Conservation (phyloP, 2,888 invertebrate genomes). For the Theretra japonica region DNA sequence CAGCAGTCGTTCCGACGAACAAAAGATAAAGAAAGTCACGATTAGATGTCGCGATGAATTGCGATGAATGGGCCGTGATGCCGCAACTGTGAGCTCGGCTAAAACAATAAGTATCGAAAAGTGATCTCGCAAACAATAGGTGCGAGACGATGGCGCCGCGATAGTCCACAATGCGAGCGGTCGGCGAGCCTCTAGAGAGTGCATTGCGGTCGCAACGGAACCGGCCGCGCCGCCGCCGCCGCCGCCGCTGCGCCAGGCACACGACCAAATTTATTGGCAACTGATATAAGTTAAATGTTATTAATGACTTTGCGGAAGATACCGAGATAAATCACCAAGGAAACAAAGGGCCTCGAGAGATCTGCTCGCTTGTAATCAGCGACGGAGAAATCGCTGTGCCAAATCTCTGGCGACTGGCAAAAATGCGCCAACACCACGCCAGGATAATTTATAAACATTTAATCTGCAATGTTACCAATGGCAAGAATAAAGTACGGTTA, state of each 20-base stretch:
- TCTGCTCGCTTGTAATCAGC: conserved; percentile 17
- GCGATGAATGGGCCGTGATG: conserved; percentile 33
- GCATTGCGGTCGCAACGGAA: conserved; percentile 38
- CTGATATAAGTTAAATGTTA: conserved; percentile 20
- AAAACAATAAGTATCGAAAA: conserved; percentile 30
- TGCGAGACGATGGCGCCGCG: conserved; percentile 38
- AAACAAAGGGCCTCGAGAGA: conserved; percentile 15
- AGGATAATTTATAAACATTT: background rate
- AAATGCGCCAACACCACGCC: background rate
- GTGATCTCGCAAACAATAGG: conserved; percentile 42
- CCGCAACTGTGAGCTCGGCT: conserved; percentile 32
- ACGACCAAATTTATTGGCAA: conserved; percentile 20
- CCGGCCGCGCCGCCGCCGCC: background rate
- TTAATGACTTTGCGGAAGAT: background rate
- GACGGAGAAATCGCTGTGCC: conserved; percentile 21
- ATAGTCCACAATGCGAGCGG: conserved; percentile 42
- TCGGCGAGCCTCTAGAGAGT: conserved; percentile 28
- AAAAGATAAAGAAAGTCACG: conserved; percentile 35
- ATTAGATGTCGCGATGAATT: conserved; percentile 34
- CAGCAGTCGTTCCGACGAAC: background rate
- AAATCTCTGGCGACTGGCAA: background rate
- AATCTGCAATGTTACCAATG: background rate
- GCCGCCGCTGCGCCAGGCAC: background rate
- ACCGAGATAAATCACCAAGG: conserved; percentile 11
- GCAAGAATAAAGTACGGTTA: background rate